A percentile compares a stretch with the other conserved stretches of the same genome.
These are phyloP conservation scores for Heterochromis multidens DNA, from an alignment of 2,113 vertebrate species.

Conservation along the genomic window DNA sequence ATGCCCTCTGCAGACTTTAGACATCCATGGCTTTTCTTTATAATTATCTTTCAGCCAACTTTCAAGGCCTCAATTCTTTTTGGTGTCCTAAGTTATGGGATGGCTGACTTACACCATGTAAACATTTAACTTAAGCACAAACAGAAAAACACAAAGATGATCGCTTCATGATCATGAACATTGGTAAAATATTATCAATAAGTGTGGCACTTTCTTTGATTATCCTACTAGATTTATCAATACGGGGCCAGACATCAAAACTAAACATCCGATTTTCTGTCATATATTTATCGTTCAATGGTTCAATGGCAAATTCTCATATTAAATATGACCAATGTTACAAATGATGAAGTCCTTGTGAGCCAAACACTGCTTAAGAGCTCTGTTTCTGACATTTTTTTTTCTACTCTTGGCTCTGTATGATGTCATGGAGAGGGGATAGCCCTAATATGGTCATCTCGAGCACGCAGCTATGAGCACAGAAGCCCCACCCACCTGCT, in stretches of 20 bases:
- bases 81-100: background rate
- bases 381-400: rapidly evolving
- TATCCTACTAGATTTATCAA: background rate
- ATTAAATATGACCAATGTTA: background rate
- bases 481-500: background rate
- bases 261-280: background rate
- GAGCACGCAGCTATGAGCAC: background rate
- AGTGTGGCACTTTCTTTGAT: rapidly evolving
- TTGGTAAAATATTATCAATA: background rate
- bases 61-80: background rate
- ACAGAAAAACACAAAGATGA: too few species aligned
- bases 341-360: background rate
- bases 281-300: background rate
- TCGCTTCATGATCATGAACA: background rate
- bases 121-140: background rate
- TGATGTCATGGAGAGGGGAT: background rate
- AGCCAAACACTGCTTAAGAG: background rate
- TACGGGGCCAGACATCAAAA: too few species aligned
- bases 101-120: background rate
- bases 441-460: background rate
- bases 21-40: background rate
- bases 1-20: background rate
- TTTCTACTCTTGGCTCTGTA: background rate
- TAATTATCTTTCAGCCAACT: background rate
- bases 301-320: background rate